A percentile compares a stretch with the other conserved stretches of the same genome.
These are phyloP conservation scores for Elmis aenea DNA, from an alignment of 2,888 invertebrate genomes.

Conservation along the genomic window DNA sequence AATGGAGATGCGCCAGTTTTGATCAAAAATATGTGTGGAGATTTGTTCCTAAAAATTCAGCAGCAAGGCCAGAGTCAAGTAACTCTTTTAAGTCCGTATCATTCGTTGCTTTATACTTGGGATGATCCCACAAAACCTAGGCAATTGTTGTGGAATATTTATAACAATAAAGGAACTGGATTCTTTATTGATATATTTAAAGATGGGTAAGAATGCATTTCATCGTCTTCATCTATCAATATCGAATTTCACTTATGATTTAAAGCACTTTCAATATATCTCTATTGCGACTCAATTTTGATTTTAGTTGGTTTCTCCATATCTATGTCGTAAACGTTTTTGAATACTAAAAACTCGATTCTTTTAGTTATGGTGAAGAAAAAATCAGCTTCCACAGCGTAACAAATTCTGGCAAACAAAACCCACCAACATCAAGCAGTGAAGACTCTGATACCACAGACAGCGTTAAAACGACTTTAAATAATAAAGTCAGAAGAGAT, in stretches of 20 bases:
- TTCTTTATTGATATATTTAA: conserved; percentile 67
- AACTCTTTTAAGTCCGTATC: conserved; percentile 68
- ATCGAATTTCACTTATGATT: too few species aligned
- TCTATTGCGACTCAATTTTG: too few species aligned
- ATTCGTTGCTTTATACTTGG: conserved; percentile 78
- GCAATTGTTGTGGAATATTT: conserved; percentile 74
- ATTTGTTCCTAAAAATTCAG: conserved; percentile 73
- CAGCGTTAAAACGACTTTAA: conserved; percentile 41
- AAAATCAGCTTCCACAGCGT: conserved; percentile 68
- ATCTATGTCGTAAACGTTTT: too few species aligned
- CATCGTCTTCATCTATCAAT: not conserved
- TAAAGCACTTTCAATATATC: too few species aligned
- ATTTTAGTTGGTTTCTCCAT: too few species aligned
- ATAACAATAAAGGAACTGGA: conserved; percentile 71
- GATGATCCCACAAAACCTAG: conserved; percentile 73
- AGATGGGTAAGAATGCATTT: conserved; percentile 50
- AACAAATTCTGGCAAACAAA: conserved; percentile 51
- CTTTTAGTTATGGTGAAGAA: conserved; percentile 61
- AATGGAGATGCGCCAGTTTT: conserved; percentile 77
- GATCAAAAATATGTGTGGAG: conserved; percentile 79
- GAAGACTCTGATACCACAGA: conserved; percentile 52
- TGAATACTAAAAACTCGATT: too few species aligned
- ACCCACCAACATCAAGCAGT: conserved; percentile 54
- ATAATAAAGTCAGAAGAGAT: conserved; percentile 65
- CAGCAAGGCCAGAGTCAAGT: conserved; percentile 61